phyloP scores from a whole-genome alignment of 2,888 invertebrate genomes.

The Philhelius pedissequus region DNA sequence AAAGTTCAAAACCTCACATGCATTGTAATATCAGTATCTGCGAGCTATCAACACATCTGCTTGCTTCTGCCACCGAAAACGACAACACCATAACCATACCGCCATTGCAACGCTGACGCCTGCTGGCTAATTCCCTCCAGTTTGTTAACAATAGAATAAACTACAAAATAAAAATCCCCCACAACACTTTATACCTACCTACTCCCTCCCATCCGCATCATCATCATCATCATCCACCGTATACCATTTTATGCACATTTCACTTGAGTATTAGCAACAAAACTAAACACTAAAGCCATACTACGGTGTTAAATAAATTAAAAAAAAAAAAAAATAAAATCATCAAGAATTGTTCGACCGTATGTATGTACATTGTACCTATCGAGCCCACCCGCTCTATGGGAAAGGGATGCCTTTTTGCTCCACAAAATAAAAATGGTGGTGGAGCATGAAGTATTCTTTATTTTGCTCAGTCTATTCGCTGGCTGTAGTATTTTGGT shows the following conservation, averaged over 20 bases:
- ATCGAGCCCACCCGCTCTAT: conserved; percentile 47
- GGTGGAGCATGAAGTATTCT: conserved; percentile 4
- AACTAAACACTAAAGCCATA: conserved; percentile 23
- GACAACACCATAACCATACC: too few species aligned
- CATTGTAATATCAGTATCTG: conserved; percentile 39
- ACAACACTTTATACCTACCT: background rate
- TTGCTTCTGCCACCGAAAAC: background rate
- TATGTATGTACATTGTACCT: conserved; percentile 14
- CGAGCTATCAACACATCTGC: conserved; percentile 40
- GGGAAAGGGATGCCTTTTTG: conserved; percentile 15
- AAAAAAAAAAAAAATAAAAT: conserved; percentile 34
- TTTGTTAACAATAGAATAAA: conserved; percentile 67
- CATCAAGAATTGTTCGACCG: conserved; percentile 36
- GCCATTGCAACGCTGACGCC: conserved; percentile 2
- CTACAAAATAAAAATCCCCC: conserved; percentile 55
- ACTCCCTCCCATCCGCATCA: background rate
- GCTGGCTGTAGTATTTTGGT: background rate
- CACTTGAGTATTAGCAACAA: conserved; percentile 58
- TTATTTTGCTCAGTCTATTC: background rate
- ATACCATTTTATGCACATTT: conserved; percentile 55
- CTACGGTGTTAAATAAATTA: conserved; percentile 1
- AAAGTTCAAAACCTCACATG: conserved; percentile 43
- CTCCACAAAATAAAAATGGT: background rate
- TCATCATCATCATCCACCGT: conserved; percentile 7
- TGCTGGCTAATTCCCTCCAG: conserved; percentile 66